phyloP scores from a whole-genome alignment of 2,797 vertebrate species.

The Scyliorhinus canicula region DNA sequence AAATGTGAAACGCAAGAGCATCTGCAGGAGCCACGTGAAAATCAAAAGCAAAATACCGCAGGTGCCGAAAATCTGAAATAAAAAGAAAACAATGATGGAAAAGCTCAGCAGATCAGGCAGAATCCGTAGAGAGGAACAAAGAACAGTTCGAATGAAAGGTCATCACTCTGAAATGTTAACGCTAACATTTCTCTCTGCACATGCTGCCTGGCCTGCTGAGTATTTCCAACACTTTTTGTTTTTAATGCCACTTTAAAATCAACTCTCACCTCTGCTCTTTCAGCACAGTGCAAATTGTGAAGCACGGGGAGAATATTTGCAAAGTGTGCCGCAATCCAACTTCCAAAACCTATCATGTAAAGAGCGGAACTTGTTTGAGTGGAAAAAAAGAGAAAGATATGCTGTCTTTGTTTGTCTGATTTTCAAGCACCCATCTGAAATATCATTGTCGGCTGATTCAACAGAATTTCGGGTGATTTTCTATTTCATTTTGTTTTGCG shows the following conservation, averaged over 20 bases:
- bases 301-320: not conserved
- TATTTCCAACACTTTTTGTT: too few species aligned
- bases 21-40: not conserved
- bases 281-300: not conserved
- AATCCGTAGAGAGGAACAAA: too few species aligned
- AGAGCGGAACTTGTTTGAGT: not conserved
- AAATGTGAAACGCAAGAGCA: not conserved
- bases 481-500: conserved; percentile 17
- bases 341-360: not conserved
- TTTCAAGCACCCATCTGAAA: not conserved
- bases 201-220: too few species aligned
- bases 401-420: not conserved
- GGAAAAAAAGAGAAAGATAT: not conserved
- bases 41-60: not conserved
- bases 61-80: too few species aligned
- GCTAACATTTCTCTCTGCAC: too few species aligned
- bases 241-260: not conserved
- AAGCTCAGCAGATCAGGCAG: too few species aligned
- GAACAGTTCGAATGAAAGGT: too few species aligned
- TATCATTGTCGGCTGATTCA: not conserved
- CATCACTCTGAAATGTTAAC: too few species aligned
- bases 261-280: not conserved
- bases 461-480: not conserved
- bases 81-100: too few species aligned
- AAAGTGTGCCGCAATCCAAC: not conserved